Percentiles rank a stretch among this genome's conserved stretches.
These are phyloP conservation scores for Drosophila tristis DNA, from an alignment of 1,140 invertebrate species.

Conservation along the genomic window DNA sequence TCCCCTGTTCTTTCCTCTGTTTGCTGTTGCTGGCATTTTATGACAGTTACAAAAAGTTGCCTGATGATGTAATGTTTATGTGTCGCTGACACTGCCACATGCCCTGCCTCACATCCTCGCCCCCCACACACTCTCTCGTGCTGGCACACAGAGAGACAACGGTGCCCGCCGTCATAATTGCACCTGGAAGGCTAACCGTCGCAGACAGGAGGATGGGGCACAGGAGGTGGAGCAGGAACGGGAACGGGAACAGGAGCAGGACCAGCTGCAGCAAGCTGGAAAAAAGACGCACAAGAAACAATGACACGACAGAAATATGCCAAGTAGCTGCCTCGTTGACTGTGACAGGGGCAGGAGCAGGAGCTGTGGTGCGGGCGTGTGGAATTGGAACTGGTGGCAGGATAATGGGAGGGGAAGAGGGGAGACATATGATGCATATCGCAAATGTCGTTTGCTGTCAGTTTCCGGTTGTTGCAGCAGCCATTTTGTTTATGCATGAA, in stretches of 20 bases:
- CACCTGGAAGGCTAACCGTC: slow-evolving; percentile 78
- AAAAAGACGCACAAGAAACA: slow-evolving; percentile 75
- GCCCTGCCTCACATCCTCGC: slow-evolving; percentile 2
- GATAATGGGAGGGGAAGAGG: background rate
- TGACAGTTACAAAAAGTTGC: slow-evolving; percentile 80
- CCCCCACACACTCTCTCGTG: slow-evolving; percentile 1
- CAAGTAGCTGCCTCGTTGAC: slow-evolving; percentile 71
- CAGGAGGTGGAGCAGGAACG: background rate
- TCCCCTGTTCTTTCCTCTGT: background rate
- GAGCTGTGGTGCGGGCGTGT: background rate
- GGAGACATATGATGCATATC: slow-evolving; percentile 77
- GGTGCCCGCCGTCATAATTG: slow-evolving; percentile 69
- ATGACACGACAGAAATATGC: slow-evolving; percentile 78
- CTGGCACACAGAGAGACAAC: slow-evolving; percentile 14
- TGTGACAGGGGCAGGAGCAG: slow-evolving; percentile 41
- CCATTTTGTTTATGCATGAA: slow-evolving; percentile 81
- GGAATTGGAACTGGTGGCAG: background rate
- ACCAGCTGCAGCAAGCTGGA: slow-evolving; percentile 34
- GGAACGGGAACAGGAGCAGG: slow-evolving; percentile 9
- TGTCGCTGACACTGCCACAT: slow-evolving; percentile 71
- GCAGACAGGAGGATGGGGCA: slow-evolving; percentile 43
- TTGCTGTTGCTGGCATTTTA: slow-evolving; percentile 61
- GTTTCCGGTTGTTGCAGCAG: slow-evolving; percentile 79
- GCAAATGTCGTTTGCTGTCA: slow-evolving; percentile 81
- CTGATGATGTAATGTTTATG: slow-evolving; percentile 81